These are phyloP conservation scores for Platynereis dumerilii DNA, from an alignment of 2,888 invertebrate genomes.

Conservation along the genomic window DNA sequence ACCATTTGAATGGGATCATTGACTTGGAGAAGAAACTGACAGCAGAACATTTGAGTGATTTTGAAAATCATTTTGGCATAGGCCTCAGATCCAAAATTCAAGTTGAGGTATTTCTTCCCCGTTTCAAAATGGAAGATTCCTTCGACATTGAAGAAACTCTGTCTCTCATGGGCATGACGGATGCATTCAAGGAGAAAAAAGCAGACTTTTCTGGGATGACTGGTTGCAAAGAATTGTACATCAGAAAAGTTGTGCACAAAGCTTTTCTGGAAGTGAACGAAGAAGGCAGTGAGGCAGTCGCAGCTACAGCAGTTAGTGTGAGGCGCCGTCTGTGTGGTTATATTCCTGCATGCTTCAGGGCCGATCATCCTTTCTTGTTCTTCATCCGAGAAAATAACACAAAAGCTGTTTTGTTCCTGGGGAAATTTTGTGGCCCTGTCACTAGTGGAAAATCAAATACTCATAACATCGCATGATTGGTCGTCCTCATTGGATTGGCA, in stretches of 20 bases:
- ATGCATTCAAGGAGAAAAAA: constrained; percentile 37
- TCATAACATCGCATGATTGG: too few species aligned
- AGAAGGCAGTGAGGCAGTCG: constrained; percentile 47
- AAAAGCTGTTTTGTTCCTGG: constrained; percentile 27
- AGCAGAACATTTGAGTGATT: constrained; percentile 13
- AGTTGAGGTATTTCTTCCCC: constrained; percentile 27
- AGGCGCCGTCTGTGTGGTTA: constrained; percentile 24
- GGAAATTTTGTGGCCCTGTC: constrained; percentile 12
- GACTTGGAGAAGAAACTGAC: constrained; percentile 23
- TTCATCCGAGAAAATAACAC: constrained; percentile 36
- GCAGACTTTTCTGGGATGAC: constrained; percentile 57
- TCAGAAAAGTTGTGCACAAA: constrained; percentile 55
- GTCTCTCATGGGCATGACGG: constrained; percentile 32
- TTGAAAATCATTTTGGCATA: constrained; percentile 12
- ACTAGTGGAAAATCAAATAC: too few species aligned
- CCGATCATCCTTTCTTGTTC: constrained; percentile 41
- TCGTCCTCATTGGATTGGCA: too few species aligned
- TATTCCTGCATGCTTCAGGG: constrained; percentile 26
- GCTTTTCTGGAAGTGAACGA: constrained; percentile 54
- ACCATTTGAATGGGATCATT: constrained; percentile 42
- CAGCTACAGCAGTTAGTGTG: constrained; percentile 42
- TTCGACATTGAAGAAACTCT: constrained; percentile 32
- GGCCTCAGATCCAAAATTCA: neutral
- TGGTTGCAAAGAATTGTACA: constrained; percentile 38
- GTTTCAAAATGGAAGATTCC: constrained; percentile 36